phyloP scores from a whole-genome alignment of 1,140 invertebrate genomes.

The Meloidogyne floridensis region DNA sequence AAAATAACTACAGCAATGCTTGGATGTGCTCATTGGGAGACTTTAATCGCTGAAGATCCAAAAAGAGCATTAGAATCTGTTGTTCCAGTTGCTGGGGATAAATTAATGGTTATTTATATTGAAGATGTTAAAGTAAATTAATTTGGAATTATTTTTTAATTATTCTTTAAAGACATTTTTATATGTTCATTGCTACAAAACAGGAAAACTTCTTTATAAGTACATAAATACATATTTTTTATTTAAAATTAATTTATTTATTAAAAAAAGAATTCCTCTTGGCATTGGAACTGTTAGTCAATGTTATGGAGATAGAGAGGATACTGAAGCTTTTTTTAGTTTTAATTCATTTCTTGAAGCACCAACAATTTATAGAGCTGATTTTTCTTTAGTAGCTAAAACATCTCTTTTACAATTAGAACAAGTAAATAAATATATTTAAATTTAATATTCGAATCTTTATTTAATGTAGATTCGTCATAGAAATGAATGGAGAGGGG shows the following conservation, averaged over 20 bases:
- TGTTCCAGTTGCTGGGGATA: constrained; percentile 79
- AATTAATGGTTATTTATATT: constrained; percentile 86
- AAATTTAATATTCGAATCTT: constrained; percentile 72
- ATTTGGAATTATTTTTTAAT: background rate
- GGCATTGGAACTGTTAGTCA: constrained; percentile 83
- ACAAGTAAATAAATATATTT: constrained; percentile 68
- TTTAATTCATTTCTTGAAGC: constrained; percentile 91
- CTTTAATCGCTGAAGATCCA: constrained; percentile 80
- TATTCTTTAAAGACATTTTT: constrained; percentile 74
- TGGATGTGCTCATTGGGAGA: constrained; percentile 75
- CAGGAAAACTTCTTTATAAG: constrained; percentile 72
- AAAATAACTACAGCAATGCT: constrained; percentile 77
- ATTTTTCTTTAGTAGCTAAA: constrained; percentile 75
- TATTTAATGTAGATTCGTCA: constrained; percentile 21
- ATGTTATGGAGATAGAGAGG: constrained; percentile 81
- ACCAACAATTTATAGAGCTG: constrained; percentile 83
- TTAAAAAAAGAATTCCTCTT: constrained; percentile 66
- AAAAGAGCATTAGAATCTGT: constrained; percentile 88
- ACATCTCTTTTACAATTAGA: constrained; percentile 66
- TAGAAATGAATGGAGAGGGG: constrained; percentile 78
- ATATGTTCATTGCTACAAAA: constrained; percentile 77
- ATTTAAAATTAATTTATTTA: background rate
- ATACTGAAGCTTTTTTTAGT: constrained; percentile 87
- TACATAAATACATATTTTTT: background rate
- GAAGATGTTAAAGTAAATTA: constrained; percentile 83